Conservation (phyloP, 1,140 invertebrate genomes). For the Mactra quadrangularis region DNA sequence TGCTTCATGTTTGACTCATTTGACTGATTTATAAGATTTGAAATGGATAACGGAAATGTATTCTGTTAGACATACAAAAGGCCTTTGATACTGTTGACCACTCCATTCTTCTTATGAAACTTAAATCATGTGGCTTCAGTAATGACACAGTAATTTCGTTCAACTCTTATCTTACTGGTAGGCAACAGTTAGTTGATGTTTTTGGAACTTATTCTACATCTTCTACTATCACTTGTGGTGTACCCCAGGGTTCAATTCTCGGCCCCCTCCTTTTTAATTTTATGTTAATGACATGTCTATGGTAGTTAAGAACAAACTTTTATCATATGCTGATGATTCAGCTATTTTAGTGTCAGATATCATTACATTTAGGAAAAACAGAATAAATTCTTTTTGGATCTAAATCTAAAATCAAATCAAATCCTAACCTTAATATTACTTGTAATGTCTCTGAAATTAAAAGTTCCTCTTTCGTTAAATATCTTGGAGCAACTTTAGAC, state of each 20-base stretch:
- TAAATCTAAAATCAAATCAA: constrained; percentile 25
- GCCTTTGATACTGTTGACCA: constrained; percentile 52
- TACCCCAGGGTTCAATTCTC: constrained; percentile 13
- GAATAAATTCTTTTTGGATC: constrained; percentile 61
- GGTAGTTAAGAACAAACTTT: constrained; percentile 13
- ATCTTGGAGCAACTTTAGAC: constrained; percentile 33
- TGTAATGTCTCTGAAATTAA: constrained; percentile 44
- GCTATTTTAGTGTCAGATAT: constrained; percentile 19
- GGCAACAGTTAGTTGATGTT: constrained; percentile 28
- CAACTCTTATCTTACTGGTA: constrained; percentile 16
- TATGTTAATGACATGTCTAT: constrained; percentile 35
- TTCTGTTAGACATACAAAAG: constrained; percentile 41
- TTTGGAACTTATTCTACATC: background rate
- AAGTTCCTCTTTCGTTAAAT: constrained; percentile 32
- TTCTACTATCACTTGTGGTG: constrained; percentile 24
- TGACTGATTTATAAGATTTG: background rate
- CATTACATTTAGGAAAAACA: constrained; percentile 63
- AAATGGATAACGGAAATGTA: constrained; percentile 5
- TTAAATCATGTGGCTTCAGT: background rate
- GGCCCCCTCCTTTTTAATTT: constrained; percentile 20
- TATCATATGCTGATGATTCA: constrained; percentile 65
- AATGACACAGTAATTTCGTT: background rate
- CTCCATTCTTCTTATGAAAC: constrained; percentile 11
- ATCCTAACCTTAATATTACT: constrained; percentile 15
- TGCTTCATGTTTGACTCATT: constrained; percentile 1